A percentile compares a stretch with the other conserved stretches of the same genome.
Evolutionary conservation across 2,113 vertebrate genomes (phyloP).

Genomic region (Hydropotes inermis): DNA sequence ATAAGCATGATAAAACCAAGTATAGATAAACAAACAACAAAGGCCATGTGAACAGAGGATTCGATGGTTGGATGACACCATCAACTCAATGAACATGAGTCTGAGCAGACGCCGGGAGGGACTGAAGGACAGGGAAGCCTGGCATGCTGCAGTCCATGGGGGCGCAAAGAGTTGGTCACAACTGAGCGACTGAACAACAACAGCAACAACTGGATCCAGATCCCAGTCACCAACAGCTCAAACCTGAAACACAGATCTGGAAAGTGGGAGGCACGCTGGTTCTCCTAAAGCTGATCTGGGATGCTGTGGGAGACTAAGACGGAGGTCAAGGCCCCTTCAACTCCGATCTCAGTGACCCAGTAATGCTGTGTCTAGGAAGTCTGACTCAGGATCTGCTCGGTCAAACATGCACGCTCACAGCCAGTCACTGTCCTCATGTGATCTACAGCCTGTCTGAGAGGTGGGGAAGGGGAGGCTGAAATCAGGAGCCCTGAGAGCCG

Average conservation of each 20-base stretch:
- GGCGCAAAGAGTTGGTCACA: background rate
- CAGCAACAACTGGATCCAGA: background rate
- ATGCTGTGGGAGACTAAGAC: accelerated
- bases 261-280: background rate
- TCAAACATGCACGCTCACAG: accelerated
- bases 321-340: background rate
- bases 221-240: background rate
- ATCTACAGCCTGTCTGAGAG: background rate
- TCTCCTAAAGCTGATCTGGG: background rate
- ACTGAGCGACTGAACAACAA: background rate
- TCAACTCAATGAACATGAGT: background rate
- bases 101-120: background rate
- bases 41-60: background rate
- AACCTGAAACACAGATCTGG: background rate
- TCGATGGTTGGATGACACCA: background rate
- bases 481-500: accelerated
- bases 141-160: no score
- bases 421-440: background rate
- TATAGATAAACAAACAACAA: background rate
- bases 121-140: no score
- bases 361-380: background rate
- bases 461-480: background rate
- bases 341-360: background rate
- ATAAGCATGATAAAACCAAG: background rate
- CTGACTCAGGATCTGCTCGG: background rate